These are phyloP conservation scores for Cyprinus carpio DNA, from an alignment of 2,113 vertebrate genomes.

Conservation along the genomic window DNA sequence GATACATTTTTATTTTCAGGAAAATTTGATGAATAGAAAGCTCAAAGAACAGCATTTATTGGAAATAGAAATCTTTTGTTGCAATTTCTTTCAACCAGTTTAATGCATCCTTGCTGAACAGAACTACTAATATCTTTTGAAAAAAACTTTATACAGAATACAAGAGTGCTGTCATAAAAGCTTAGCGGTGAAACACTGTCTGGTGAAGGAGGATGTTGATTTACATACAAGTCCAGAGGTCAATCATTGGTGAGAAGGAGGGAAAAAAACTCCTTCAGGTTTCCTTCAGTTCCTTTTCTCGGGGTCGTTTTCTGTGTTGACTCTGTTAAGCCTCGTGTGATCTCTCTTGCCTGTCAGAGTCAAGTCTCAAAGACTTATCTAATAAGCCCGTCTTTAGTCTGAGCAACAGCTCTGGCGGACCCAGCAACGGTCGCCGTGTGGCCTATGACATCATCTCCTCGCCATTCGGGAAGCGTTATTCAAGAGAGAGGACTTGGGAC, in stretches of 20 bases:
- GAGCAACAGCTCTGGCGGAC: constrained; percentile 33
- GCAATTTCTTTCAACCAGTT: neutral
- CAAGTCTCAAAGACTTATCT: neutral
- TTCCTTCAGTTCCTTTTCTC: neutral
- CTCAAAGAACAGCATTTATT: too few relatives aligned
- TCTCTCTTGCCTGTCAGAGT: constrained; percentile 26
- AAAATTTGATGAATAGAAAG: too few relatives aligned
- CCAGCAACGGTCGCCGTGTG: constrained; percentile 32
- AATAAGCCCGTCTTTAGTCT: constrained; percentile 8
- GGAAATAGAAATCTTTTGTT: neutral
- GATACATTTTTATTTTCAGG: neutral
- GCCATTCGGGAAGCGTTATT: constrained; percentile 36
- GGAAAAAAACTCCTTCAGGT: constrained; percentile 10
- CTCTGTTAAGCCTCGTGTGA: constrained; percentile 29
- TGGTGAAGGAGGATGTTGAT: constrained; percentile 25
- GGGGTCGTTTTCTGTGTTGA: constrained; percentile 11
- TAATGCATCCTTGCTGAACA: neutral
- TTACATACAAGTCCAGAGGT: constrained; percentile 47
- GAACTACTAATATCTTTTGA: neutral
- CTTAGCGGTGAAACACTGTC: neutral
- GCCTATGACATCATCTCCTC: constrained; percentile 39
- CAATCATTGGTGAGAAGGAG: neutral
- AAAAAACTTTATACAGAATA: neutral
- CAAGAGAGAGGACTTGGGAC: constrained; percentile 42
- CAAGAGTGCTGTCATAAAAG: neutral